Base-by-base conservation (phyloP, 2,113 vertebrate species). In the Rhynchopsitta pachyrhyncha region DNA sequence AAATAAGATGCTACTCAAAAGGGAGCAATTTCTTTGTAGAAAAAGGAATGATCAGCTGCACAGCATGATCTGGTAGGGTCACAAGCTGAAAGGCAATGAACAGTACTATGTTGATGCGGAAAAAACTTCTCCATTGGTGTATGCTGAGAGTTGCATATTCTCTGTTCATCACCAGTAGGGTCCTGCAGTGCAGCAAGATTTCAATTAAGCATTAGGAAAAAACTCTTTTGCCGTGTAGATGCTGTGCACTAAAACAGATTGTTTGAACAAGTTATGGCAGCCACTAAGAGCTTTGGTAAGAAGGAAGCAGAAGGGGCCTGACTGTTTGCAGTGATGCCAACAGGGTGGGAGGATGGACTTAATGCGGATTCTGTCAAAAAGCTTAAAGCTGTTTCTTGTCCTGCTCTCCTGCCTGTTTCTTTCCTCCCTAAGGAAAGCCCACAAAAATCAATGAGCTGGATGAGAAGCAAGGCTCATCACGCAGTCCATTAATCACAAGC, bases 311-410 rank as follows among this genome's bases (percentile, higher is more conserved):
- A 73, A 64, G 29, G 29, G 8, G 10, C 13, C 31, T 15, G 23
- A 71, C 12, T 5, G 6, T 39, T 76, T 29, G 18, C 1, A 0
- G 19, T 64, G n/a, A 5, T 53, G 33, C 14, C 33, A 69, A 1
- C 42, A 76, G 12, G 10, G 17, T 53, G 24, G 16, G 42, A 83
- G 13, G 17, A 69, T 49, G 68, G 20, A 47, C 7, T 44, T 69
- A 20, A n/a, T 0, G 6, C 60, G 29, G 35, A 39, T 53, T 19
- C 6, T 64, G 9, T 44, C 53, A 29, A 69, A 59, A 52, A 88
- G 14, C 64, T 57, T 81, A 37, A 17, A 91, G 28, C 18, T 41
- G 13, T 42, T 60, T 77, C 57, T 24, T 60, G 19, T 25, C 29
- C 18, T 60, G 10, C 33, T 62, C 11, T 73, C 29, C 44, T 82